Conservation (phyloP, 2,113 vertebrate genomes). For the Bufo bufo region DNA sequence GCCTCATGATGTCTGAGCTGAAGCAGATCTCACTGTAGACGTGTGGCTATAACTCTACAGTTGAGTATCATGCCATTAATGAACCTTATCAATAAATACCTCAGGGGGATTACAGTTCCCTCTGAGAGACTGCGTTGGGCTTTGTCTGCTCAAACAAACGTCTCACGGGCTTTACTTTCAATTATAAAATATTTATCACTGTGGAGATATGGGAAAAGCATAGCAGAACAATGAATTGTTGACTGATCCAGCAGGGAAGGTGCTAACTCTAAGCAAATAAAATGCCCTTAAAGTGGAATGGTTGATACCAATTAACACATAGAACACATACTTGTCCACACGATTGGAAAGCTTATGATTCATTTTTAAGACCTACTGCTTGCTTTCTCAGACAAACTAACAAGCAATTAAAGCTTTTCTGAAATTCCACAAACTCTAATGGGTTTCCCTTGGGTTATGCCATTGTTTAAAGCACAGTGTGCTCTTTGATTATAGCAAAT, state of each 20-base stretch:
- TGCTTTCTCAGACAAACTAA: slow-evolving; percentile 57
- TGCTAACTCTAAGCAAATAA: slow-evolving; percentile 57
- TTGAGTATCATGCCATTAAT: slow-evolving; percentile 22
- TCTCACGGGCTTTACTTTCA: slow-evolving; percentile 13
- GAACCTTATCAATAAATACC: slow-evolving; percentile 26
- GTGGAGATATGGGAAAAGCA: slow-evolving; percentile 28
- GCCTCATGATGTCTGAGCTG: not conserved
- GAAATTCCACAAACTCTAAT: slow-evolving; percentile 57
- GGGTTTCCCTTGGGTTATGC: slow-evolving; percentile 55
- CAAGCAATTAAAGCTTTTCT: slow-evolving; percentile 57
- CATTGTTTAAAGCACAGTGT: slow-evolving; percentile 57
- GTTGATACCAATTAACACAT: slow-evolving; percentile 59
- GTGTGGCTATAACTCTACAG: not conserved
- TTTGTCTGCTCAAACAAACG: slow-evolving; percentile 1
- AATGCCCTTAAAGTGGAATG: slow-evolving; percentile 53
- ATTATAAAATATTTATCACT: slow-evolving; percentile 21
- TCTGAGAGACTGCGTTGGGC: not conserved
- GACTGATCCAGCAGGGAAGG: slow-evolving; percentile 50
- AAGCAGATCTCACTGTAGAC: not conserved
- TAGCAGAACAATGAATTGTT: slow-evolving; percentile 47
- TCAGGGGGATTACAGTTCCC: not conserved
- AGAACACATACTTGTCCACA: slow-evolving; percentile 56
- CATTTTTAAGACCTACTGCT: slow-evolving; percentile 57
- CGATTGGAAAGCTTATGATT: slow-evolving; percentile 52
- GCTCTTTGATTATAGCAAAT: slow-evolving; percentile 58